Evolutionary conservation across 2,888 invertebrate species (phyloP).

Genomic region (Laothoe populi): DNA sequence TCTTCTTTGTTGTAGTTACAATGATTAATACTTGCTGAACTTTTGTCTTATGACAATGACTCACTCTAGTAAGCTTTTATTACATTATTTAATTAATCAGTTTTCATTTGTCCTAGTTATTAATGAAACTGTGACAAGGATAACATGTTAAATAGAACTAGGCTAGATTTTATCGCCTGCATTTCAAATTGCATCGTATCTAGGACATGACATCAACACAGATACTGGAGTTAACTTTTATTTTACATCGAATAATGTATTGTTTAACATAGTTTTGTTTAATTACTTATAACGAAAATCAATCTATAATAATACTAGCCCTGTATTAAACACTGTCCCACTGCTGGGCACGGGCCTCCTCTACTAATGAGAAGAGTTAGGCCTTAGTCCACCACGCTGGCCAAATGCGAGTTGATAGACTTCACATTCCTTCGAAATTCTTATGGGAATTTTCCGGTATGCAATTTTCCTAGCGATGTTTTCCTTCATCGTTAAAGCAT

Average conservation of each 20-base stretch:
- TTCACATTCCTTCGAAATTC: no score
- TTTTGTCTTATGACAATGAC: background rate
- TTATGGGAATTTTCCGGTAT: no score
- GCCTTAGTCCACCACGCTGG: no score
- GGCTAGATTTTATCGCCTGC: background rate
- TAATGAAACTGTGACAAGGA: background rate
- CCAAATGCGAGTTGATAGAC: no score
- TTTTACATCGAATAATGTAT: background rate
- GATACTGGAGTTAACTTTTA: background rate
- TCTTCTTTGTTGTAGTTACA: background rate
- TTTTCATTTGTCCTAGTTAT: background rate
- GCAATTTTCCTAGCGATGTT: no score
- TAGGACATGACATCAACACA: background rate
- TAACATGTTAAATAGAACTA: background rate
- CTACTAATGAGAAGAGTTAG: no score
- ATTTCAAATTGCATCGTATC: background rate
- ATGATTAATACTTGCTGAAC: background rate
- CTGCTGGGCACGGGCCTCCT: no score
- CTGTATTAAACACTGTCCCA: no score
- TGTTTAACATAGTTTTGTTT: no score
- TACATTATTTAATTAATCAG: background rate
- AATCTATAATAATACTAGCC: no score
- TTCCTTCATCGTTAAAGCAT: no score
- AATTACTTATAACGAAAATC: no score
- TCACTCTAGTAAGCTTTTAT: background rate